Percentiles rank a stretch among this genome's conserved stretches.
phyloP scores from a whole-genome alignment of 2,888 invertebrate species.

The Odontomyia ornata region DNA sequence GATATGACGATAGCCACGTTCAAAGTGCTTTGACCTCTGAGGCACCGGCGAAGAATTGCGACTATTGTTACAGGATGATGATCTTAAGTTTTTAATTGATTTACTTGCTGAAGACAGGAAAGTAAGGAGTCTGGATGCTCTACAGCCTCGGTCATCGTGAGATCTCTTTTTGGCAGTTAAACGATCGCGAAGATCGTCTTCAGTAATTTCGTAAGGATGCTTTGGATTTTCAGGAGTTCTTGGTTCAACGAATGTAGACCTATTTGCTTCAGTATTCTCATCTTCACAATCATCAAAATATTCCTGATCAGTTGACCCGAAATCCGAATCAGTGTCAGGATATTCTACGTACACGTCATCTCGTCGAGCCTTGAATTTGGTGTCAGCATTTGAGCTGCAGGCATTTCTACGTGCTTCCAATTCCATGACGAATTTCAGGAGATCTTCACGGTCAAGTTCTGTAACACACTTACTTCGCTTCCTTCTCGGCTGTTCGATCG shows the following conservation, averaged over 20 bases:
- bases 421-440: conserved; percentile 58
- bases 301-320: conserved; percentile 54
- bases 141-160: conserved; percentile 25
- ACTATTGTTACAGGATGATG: conserved; percentile 52
- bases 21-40: conserved; percentile 52
- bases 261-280: conserved; percentile 19
- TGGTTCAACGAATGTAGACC: conserved; percentile 39
- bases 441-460: conserved; percentile 60
- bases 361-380: not conserved
- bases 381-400: not conserved
- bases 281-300: conserved; percentile 49
- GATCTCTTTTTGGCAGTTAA: conserved; percentile 13
- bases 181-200: conserved; percentile 55
- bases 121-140: conserved; percentile 57
- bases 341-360: conserved; percentile 6
- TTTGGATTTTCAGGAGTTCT: conserved; percentile 51
- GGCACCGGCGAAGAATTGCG: conserved; percentile 56
- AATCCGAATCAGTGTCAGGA: conserved; percentile 52
- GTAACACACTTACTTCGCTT: conserved; percentile 58
- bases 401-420: conserved; percentile 56
- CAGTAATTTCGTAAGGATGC: conserved; percentile 54
- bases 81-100: conserved; percentile 49
- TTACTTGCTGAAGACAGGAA: conserved; percentile 59
- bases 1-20: conserved; percentile 54
- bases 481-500: conserved; percentile 51